These are phyloP conservation scores for Stenodema calcarata DNA, from an alignment of 2,888 invertebrate species.

Conservation along the genomic window DNA sequence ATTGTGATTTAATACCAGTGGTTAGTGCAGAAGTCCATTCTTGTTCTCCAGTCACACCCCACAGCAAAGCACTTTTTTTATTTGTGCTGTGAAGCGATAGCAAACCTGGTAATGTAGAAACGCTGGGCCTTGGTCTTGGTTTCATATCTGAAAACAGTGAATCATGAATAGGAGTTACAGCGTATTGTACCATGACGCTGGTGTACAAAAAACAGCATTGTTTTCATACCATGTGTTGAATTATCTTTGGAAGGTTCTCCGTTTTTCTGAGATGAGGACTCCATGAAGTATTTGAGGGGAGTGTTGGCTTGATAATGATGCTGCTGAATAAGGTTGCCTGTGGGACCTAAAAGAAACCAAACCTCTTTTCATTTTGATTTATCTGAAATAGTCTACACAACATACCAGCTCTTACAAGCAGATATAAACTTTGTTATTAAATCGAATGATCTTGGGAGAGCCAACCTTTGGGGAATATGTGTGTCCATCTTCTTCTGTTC, in stretches of 20 bases:
- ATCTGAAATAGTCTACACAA: no score
- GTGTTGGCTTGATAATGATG: conserved; percentile 81
- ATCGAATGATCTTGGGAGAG: neutral
- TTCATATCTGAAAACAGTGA: neutral
- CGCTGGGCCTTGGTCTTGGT: conserved; percentile 8
- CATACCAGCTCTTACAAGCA: no score
- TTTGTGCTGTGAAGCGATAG: neutral
- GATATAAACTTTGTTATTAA: no score
- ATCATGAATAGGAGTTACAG: no score
- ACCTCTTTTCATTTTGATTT: no score
- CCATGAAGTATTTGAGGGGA: conserved; percentile 58
- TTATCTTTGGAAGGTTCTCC: neutral
- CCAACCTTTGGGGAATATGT: conserved; percentile 74
- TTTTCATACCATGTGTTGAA: neutral
- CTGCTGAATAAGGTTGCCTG: conserved; percentile 89
- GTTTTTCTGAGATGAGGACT: neutral
- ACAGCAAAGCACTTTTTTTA: conserved; percentile 67
- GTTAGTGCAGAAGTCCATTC: conserved; percentile 96
- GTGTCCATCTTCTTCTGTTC: conserved; percentile 95
- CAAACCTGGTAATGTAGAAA: conserved; percentile 2
- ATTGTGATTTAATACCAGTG: conserved; percentile 72
- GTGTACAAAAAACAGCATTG: no score
- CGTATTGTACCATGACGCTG: neutral
- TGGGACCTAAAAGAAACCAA: conserved; percentile 72
- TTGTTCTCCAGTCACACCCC: conserved; percentile 96